Conservation (phyloP, 2,113 vertebrate genomes). For the Lethenteron camtschaticum region DNA sequence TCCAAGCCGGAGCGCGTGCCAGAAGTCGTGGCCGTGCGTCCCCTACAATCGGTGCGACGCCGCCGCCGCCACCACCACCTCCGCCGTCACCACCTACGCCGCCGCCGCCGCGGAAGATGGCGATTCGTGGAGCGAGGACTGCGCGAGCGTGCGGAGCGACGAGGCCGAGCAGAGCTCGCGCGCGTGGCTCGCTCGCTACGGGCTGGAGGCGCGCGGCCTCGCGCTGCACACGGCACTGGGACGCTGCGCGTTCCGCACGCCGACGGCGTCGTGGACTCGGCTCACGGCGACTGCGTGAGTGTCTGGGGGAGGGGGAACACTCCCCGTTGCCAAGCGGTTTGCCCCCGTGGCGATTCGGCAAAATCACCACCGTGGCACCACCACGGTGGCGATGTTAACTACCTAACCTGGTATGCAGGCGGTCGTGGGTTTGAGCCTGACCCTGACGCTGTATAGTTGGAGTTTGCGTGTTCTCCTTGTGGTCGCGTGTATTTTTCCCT, state of each 20-base stretch:
- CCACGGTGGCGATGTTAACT: neutral
- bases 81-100: no score
- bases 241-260: conserved; percentile 29
- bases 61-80: no score
- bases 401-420: neutral
- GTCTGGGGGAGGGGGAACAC: conserved; percentile 29
- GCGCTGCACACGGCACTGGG: conserved; percentile 24
- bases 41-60: no score
- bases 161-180: conserved; percentile 17
- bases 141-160: no score
- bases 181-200: conserved; percentile 31
- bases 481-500: no score
- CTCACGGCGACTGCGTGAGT: conserved; percentile 26
- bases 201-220: conserved; percentile 35
- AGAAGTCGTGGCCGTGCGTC: no score
- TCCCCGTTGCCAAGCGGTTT: neutral
- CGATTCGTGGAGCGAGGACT: no score
- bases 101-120: no score
- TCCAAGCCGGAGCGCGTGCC: no score
- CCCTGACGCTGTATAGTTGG: neutral
- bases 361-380: neutral
- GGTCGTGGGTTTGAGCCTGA: neutral
- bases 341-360: neutral
- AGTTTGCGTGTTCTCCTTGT: no score
- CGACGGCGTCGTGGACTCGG: conserved; percentile 32